Conservation (phyloP, 2,113 vertebrate genomes). For the Phalacrocorax aristotelis region DNA sequence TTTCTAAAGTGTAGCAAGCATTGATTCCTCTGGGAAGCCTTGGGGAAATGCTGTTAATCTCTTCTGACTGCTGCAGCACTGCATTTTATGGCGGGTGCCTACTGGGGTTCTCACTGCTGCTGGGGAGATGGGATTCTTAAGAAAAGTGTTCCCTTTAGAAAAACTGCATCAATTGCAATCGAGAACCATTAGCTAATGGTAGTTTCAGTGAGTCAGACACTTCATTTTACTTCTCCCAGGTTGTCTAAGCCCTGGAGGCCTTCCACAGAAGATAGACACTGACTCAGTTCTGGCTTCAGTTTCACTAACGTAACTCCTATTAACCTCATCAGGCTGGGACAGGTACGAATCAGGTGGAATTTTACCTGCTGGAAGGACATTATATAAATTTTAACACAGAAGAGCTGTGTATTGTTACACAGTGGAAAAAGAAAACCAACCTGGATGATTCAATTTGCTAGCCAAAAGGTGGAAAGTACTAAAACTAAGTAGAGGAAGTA, state of each 20-base stretch:
- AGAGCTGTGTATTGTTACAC: not conserved
- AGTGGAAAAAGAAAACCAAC: not conserved
- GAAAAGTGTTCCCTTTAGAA: not conserved
- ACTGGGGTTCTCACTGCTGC: not conserved
- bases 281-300: not conserved
- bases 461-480: constrained; percentile 14
- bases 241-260: not conserved
- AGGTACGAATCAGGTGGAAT: not conserved
- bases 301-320: not conserved
- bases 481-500: constrained; percentile 11
- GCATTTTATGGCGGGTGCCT: not conserved
- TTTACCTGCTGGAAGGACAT: not conserved
- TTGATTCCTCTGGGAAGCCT: constrained; percentile 52
- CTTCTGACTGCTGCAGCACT: not conserved
- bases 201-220: not conserved
- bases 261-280: not conserved
- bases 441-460: constrained; percentile 7
- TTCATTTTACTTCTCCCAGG: not conserved
- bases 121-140: not conserved
- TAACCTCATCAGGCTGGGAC: not conserved
- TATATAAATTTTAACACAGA: not conserved
- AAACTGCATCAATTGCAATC: not conserved
- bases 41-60: not conserved
- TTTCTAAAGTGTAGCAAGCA: constrained; percentile 47
- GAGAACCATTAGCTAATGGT: not conserved